These are phyloP conservation scores for Myopa testacea DNA, from an alignment of 2,888 invertebrate species.

Conservation along the genomic window DNA sequence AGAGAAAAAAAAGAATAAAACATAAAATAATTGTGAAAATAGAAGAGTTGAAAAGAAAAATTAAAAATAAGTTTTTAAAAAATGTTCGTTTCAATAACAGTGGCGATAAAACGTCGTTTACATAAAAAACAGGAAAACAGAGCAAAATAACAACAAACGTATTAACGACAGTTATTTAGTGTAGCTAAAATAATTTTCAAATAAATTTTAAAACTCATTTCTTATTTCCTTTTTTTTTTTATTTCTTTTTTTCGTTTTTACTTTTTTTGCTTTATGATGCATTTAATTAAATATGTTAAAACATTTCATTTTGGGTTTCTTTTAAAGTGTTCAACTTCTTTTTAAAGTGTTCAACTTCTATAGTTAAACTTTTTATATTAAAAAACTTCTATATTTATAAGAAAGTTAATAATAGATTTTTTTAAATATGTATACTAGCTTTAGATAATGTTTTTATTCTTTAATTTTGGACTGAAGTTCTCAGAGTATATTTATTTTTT, in stretches of 20 bases:
- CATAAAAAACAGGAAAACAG: slow-evolving; percentile 66
- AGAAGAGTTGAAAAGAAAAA: slow-evolving; percentile 51
- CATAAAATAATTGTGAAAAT: slow-evolving; percentile 78
- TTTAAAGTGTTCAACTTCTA: no score
- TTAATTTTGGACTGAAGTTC: no score
- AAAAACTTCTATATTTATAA: no score
- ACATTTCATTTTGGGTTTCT: no score
- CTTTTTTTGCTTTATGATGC: no score
- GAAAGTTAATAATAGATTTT: no score
- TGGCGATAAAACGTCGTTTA: slow-evolving; percentile 36
- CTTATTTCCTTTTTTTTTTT: slow-evolving; percentile 27
- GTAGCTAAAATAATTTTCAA: slow-evolving; percentile 30
- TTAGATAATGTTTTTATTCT: no score
- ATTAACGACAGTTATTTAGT: slow-evolving; percentile 51
- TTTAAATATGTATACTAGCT: no score
- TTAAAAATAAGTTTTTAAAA: neutral
- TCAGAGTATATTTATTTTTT: no score
- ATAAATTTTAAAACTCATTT: slow-evolving; percentile 48
- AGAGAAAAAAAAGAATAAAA: slow-evolving; percentile 10
- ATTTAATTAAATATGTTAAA: no score
- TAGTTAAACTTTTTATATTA: no score
- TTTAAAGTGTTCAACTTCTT: no score
- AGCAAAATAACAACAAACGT: slow-evolving; percentile 60
- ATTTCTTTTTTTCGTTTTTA: slow-evolving; percentile 29
- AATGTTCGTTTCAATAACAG: slow-evolving; percentile 24